Conservation (phyloP, 1,140 invertebrate genomes). For the Zaprionus gabonicus region DNA sequence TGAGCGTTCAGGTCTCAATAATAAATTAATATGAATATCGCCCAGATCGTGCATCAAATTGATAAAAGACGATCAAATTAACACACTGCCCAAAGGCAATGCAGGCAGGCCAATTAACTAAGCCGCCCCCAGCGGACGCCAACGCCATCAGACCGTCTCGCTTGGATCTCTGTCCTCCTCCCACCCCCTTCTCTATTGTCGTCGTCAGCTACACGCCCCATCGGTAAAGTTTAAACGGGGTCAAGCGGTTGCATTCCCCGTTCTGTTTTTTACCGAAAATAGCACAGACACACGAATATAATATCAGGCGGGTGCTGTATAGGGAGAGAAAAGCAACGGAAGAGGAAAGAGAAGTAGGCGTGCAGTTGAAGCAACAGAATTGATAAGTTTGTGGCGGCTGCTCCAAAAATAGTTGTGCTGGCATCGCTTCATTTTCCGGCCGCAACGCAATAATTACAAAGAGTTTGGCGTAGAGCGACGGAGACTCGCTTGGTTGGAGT, state of each 20-base stretch:
- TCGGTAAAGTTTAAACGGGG: constrained; percentile 71
- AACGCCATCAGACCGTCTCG: neutral
- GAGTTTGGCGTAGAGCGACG: neutral
- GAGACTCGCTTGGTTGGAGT: neutral
- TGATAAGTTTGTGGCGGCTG: constrained; percentile 47
- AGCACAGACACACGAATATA: constrained; percentile 70
- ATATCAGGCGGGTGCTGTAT: constrained; percentile 11
- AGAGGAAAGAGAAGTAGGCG: constrained; percentile 21
- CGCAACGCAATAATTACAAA: constrained; percentile 9
- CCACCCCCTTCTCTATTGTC: neutral
- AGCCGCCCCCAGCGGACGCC: constrained; percentile 17
- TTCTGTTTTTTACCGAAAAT: constrained; percentile 62
- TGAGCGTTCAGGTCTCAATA: constrained; percentile 39
- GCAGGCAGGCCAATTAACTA: constrained; percentile 34
- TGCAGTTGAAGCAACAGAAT: constrained; percentile 37
- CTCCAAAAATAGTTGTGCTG: constrained; percentile 51
- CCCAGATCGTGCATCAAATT: constrained; percentile 62
- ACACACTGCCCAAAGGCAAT: constrained; percentile 21
- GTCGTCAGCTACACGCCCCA: constrained; percentile 22
- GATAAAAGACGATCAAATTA: constrained; percentile 55
- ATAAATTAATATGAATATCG: constrained; percentile 76
- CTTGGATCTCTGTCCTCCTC: neutral
- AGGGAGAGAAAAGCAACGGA: neutral
- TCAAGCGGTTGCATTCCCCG: constrained; percentile 72
- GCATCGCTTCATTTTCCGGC: constrained; percentile 29